These are phyloP conservation scores for Hycleus cichorii DNA, from an alignment of 1,140 invertebrate species.

Conservation along the genomic window DNA sequence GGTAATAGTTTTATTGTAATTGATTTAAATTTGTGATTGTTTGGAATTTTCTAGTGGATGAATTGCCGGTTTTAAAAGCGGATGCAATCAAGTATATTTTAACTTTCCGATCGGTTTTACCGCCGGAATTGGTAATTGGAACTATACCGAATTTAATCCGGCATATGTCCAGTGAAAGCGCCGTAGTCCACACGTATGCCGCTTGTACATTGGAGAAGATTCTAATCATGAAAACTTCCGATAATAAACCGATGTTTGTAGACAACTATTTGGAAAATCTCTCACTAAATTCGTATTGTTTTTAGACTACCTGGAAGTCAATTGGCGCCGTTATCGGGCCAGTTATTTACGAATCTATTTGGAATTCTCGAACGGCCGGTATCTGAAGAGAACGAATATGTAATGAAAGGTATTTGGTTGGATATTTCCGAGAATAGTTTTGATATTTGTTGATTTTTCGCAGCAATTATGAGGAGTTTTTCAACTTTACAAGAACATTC, in stretches of 20 bases:
- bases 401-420: conserved; percentile 74
- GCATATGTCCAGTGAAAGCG: conserved; percentile 63
- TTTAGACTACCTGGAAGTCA: conserved; percentile 52
- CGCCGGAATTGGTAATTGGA: conserved; percentile 64
- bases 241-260: conserved; percentile 45
- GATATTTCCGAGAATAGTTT: background rate
- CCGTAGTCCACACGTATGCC: conserved; percentile 92
- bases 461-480: conserved; percentile 84
- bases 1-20: conserved; percentile 43
- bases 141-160: conserved; percentile 68
- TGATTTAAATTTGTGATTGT: background rate
- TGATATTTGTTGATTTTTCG: conserved; percentile 19
- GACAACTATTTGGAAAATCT: background rate
- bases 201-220: conserved; percentile 88
- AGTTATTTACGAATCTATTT: conserved; percentile 71
- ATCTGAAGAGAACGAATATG: conserved; percentile 91
- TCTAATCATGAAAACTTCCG: conserved; percentile 59
- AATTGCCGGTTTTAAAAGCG: conserved; percentile 85
- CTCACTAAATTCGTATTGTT: conserved; percentile 13
- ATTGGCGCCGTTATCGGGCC: conserved; percentile 53
- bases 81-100: conserved; percentile 95
- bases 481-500: conserved; percentile 71
- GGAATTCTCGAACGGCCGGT: conserved; percentile 58
- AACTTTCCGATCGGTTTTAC: conserved; percentile 86
- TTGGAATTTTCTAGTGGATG: conserved; percentile 57